Percentiles rank a stretch among this genome's conserved stretches.
Conservation (phyloP, 2,113 vertebrate species). For the Miniopterus natalensis region DNA sequence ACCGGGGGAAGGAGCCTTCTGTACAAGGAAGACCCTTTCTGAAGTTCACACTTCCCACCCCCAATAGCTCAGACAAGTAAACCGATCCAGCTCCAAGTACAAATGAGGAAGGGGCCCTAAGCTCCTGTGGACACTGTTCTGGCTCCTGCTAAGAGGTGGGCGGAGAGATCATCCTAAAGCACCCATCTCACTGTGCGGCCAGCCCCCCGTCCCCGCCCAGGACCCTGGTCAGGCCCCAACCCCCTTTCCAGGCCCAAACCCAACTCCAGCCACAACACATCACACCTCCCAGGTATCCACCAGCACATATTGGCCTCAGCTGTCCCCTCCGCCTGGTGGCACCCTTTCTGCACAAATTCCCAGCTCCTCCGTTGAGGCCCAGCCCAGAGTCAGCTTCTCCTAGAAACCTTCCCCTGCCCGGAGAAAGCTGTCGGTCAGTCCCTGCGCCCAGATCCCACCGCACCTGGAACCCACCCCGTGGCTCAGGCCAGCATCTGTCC, state of each 20-base stretch:
- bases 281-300: rapidly evolving
- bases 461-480: rapidly evolving
- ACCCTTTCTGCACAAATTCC: not conserved
- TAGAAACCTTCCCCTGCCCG: rapidly evolving
- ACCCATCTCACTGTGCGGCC: rapidly evolving
- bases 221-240: not conserved
- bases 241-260: not conserved
- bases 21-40: not conserved
- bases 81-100: rapidly evolving
- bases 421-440: not conserved
- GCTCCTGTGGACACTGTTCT: rapidly evolving
- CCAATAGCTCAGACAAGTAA: rapidly evolving
- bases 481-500: rapidly evolving
- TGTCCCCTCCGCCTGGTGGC: not conserved
- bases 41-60: not conserved
- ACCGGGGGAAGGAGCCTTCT: not conserved
- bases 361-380: not conserved
- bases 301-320: rapidly evolving
- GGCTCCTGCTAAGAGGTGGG: not conserved
- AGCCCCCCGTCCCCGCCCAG: not conserved
- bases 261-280: rapidly evolving
- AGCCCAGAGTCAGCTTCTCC: not conserved
- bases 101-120: rapidly evolving
- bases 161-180: not conserved
- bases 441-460: not conserved